These are phyloP conservation scores for Palythoa caribaeorum DNA, from an alignment of 92 coral and sea anemone genomes.

Conservation along the genomic window DNA sequence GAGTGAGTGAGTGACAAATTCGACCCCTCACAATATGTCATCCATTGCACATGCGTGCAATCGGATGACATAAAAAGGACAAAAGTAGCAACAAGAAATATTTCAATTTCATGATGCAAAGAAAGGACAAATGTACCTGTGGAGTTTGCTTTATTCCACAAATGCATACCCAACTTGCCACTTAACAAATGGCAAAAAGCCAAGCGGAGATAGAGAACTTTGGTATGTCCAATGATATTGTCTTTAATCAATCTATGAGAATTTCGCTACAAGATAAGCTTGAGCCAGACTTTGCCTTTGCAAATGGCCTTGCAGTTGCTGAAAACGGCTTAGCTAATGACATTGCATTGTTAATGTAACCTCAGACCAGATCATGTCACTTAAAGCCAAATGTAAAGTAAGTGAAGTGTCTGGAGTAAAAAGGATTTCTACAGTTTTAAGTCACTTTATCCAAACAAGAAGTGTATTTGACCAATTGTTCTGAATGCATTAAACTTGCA, in stretches of 20 bases:
- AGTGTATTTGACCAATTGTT: slow-evolving; percentile 33
- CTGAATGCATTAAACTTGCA: slow-evolving; percentile 40
- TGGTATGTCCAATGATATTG: slow-evolving; percentile 39
- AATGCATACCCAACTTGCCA: slow-evolving; percentile 34
- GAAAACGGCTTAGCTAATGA: slow-evolving; percentile 25
- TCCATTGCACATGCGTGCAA: no score
- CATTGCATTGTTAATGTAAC: slow-evolving; percentile 48
- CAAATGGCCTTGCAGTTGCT: slow-evolving; percentile 38
- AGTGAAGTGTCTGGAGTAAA: slow-evolving; percentile 40
- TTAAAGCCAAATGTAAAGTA: slow-evolving; percentile 38
- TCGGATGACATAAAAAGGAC: no score
- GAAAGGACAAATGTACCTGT: slow-evolving; percentile 34
- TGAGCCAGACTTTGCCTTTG: slow-evolving; percentile 18
- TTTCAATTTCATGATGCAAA: slow-evolving; percentile 38
- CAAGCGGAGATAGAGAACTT: slow-evolving; percentile 35
- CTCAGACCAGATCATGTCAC: slow-evolving; percentile 40
- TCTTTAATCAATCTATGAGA: slow-evolving; percentile 40
- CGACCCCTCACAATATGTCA: no score
- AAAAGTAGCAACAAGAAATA: slow-evolving; percentile 35
- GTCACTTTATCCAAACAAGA: slow-evolving; percentile 50
- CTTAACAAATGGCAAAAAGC: slow-evolving; percentile 37
- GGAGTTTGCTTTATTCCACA: slow-evolving; percentile 46
- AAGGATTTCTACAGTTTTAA: slow-evolving; percentile 21
- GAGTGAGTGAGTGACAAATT: no score
- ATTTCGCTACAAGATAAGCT: slow-evolving; percentile 17